phyloP scores from a whole-genome alignment of 35 echinoderm and acorn worm species.

The Apostichopus japonicus region DNA sequence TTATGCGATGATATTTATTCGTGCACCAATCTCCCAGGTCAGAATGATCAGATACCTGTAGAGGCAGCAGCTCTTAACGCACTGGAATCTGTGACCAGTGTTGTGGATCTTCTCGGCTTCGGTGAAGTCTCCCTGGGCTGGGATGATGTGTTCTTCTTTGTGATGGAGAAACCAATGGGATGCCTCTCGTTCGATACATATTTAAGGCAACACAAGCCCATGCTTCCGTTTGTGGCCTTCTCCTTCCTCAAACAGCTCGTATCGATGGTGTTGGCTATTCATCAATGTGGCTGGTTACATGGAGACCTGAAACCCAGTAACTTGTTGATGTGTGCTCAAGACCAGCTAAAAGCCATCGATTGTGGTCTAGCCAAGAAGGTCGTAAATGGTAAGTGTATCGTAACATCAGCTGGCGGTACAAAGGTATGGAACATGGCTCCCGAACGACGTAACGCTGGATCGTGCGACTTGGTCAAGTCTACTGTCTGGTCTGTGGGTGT shows the following conservation, averaged over 20 bases:
- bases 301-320: background rate
- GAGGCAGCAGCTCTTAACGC: slow-evolving; percentile 17
- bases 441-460: background rate
- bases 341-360: too few species aligned
- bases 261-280: background rate
- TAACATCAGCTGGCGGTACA: slow-evolving; percentile 1
- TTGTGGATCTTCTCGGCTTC: background rate
- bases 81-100: background rate
- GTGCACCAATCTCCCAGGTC: background rate
- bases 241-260: slow-evolving; percentile 23
- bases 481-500: slow-evolving; percentile 53
- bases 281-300: slow-evolving; percentile 21
- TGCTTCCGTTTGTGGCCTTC: background rate
- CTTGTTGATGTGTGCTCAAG: background rate
- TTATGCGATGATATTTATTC: background rate
- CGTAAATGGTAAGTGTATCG: slow-evolving; percentile 11
- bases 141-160: background rate
- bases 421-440: slow-evolving; percentile 22
- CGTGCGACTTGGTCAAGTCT: slow-evolving; percentile 16
- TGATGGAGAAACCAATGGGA: slow-evolving; percentile 21
- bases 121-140: background rate
- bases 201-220: background rate
- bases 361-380: background rate
- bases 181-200: slow-evolving; percentile 16
- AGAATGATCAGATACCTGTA: background rate